These are phyloP conservation scores for Drosophila subobscura DNA, from an alignment of 1,140 invertebrate species.

Conservation along the genomic window DNA sequence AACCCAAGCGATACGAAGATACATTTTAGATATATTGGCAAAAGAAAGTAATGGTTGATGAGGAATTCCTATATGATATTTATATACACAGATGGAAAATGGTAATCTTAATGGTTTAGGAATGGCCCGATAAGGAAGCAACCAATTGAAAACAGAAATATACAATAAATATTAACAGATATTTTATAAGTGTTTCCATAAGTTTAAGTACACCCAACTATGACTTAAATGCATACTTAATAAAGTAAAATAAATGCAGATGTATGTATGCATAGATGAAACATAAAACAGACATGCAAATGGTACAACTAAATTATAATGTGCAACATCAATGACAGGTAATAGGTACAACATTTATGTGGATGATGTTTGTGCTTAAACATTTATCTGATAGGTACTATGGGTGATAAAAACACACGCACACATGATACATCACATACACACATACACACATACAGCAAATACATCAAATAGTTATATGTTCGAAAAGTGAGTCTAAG, in stretches of 20 bases:
- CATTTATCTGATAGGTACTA: conserved; percentile 1
- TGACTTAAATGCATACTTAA: too few relatives aligned
- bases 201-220: too few relatives aligned
- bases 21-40: background rate
- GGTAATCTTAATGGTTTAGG: too few relatives aligned
- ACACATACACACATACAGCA: conserved; percentile 22
- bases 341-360: conserved; percentile 4
- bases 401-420: conserved; percentile 21
- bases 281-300: conserved; percentile 19
- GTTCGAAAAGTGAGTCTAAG: conserved; percentile 70
- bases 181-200: too few relatives aligned
- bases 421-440: conserved; percentile 21
- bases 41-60: conserved; percentile 11
- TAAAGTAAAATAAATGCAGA: too few relatives aligned
- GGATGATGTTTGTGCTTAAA: background rate
- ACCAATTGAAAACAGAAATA: too few relatives aligned
- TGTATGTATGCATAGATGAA: background rate
- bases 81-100: too few relatives aligned
- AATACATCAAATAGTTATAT: conserved; percentile 2
- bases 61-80: too few relatives aligned
- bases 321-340: conserved; percentile 7
- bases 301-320: conserved; percentile 1
- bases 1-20: conserved; percentile 36
- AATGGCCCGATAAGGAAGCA: too few relatives aligned
- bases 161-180: too few relatives aligned